Conservation (phyloP, 2,888 invertebrate genomes). For the Leptura quadrifasciata region DNA sequence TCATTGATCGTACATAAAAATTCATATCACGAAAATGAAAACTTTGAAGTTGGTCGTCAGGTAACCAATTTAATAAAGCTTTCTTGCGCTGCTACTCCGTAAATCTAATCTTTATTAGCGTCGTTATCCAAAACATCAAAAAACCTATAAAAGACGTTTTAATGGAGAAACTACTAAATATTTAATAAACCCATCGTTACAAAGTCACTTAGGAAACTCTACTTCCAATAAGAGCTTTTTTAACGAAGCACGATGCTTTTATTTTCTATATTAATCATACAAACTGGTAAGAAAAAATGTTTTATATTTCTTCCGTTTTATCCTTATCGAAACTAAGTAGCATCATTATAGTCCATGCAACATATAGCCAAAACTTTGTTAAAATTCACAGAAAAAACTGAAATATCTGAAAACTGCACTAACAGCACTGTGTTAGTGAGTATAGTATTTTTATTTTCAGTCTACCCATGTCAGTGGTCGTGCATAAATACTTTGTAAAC, state of each 20-base stretch:
- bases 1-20: not conserved
- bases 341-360: too few species aligned
- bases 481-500: too few species aligned
- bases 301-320: too few species aligned
- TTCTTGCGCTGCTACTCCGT: conserved; percentile 3
- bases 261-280: conserved; percentile 8
- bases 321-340: too few species aligned
- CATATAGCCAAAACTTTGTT: too few species aligned
- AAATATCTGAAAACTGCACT: too few species aligned
- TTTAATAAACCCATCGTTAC: conserved; percentile 33
- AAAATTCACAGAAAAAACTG: too few species aligned
- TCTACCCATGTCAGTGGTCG: too few species aligned
- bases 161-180: conserved; percentile 32
- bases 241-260: conserved; percentile 9
- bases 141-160: conserved; percentile 40
- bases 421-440: too few species aligned
- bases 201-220: conserved; percentile 24
- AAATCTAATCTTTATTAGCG: conserved; percentile 36
- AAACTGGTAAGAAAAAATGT: too few species aligned
- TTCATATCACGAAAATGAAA: conserved; percentile 11
- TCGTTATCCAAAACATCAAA: conserved; percentile 33
- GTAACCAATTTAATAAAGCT: conserved; percentile 18
- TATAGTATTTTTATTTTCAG: too few species aligned
- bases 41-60: conserved; percentile 1
- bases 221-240: conserved; percentile 29